phyloP scores from a whole-genome alignment of 2,888 invertebrate species.

The Ophion ellenae region DNA sequence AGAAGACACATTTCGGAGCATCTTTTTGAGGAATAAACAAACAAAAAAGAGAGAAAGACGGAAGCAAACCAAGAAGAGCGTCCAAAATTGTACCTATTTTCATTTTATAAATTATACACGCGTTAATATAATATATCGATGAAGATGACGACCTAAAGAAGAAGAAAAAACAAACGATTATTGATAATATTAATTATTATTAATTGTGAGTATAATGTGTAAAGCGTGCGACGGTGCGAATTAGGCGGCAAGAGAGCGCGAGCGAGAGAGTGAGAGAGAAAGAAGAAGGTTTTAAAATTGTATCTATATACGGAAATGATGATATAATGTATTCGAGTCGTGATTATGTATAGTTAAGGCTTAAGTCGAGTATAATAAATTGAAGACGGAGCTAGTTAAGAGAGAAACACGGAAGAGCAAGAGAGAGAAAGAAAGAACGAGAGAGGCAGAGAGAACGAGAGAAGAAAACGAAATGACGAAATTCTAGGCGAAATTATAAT shows the following conservation, averaged over 20 bases:
- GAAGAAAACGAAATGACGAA: constrained; percentile 64
- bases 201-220: constrained; percentile 68
- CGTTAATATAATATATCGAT: constrained; percentile 70
- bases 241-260: constrained; percentile 65
- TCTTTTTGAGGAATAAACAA: constrained; percentile 80
- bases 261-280: constrained; percentile 19
- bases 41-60: constrained; percentile 52
- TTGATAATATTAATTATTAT: constrained; percentile 70
- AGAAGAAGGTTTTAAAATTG: constrained; percentile 74
- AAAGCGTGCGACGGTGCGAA: constrained; percentile 49
- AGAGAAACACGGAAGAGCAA: neutral
- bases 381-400: constrained; percentile 31
- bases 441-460: constrained; percentile 46
- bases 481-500: constrained; percentile 75
- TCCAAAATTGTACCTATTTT: constrained; percentile 84
- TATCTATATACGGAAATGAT: constrained; percentile 82
- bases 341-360: constrained; percentile 79
- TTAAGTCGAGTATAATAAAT: constrained; percentile 69
- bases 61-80: constrained; percentile 72
- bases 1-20: constrained; percentile 81
- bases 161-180: constrained; percentile 77
- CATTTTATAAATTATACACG: constrained; percentile 83
- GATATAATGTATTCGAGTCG: constrained; percentile 81
- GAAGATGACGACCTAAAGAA: constrained; percentile 77
- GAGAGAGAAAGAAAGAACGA: constrained; percentile 43